phyloP scores from a whole-genome alignment of 2,113 vertebrate species.

The Stegostoma tigrinum region DNA sequence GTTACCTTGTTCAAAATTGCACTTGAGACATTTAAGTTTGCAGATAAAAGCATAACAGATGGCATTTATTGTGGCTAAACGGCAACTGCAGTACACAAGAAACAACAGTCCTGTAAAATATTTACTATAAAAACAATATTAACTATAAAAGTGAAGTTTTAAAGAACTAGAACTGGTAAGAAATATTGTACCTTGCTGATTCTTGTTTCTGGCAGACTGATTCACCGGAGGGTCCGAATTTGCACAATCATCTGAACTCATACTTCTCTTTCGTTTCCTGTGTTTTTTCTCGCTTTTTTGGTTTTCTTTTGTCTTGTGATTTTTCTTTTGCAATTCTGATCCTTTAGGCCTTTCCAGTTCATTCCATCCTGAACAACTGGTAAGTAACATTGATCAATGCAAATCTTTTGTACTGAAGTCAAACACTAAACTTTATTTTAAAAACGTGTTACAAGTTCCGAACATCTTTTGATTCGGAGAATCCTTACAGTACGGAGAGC shows the following conservation, averaged over 20 bases:
- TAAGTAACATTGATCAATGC: background rate
- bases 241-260: constrained; percentile 40
- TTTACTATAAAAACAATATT: background rate
- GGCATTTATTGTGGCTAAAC: background rate
- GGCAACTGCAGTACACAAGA: background rate
- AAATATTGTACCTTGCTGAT: constrained; percentile 17
- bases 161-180: background rate
- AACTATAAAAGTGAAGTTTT: background rate
- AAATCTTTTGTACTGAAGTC: background rate
- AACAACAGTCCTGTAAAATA: background rate
- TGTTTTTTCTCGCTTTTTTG: constrained; percentile 39
- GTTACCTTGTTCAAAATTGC: background rate
- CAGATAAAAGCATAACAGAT: background rate
- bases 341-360: constrained; percentile 40
- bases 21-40: background rate
- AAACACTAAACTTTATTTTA: background rate
- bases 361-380: background rate
- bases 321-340: constrained; percentile 37
- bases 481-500: background rate
- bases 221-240: background rate
- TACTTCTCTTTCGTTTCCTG: constrained; percentile 49
- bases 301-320: constrained; percentile 39
- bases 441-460: background rate
- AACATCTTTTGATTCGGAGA: background rate
- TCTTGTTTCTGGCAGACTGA: background rate